phyloP scores from a whole-genome alignment of 2,888 invertebrate genomes.

The Tetramorium bicarinatum region DNA sequence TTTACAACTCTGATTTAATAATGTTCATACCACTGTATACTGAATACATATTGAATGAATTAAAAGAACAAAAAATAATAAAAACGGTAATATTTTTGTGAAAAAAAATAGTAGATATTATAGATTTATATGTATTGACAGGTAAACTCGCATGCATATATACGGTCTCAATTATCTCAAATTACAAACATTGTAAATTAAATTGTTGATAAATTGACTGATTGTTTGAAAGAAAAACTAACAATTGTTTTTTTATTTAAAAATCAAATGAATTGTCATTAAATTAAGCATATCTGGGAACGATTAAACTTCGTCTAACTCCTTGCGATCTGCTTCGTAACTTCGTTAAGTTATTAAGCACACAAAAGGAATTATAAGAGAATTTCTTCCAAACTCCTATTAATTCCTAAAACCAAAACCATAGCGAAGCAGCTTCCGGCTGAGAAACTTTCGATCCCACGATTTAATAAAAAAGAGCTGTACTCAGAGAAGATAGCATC shows the following conservation, averaged over 20 bases:
- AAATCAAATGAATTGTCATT: not conserved
- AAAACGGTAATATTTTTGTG: not conserved
- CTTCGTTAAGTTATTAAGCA: conserved; percentile 31
- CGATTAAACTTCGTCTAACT: conserved; percentile 31
- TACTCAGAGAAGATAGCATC: not conserved
- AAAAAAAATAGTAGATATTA: not conserved
- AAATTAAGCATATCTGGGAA: not conserved
- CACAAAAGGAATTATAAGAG: conserved; percentile 32
- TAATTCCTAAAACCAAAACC: conserved; percentile 33
- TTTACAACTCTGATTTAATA: not conserved
- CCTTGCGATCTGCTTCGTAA: conserved; percentile 24
- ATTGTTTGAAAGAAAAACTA: not conserved
- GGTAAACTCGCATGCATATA: not conserved
- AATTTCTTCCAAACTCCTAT: conserved; percentile 22
- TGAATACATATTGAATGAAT: not conserved
- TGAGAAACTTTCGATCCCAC: conserved; percentile 15
- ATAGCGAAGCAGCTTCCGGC: not conserved
- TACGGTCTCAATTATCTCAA: not conserved
- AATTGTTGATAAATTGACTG: not conserved
- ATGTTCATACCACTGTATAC: not conserved
- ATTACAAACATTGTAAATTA: not conserved
- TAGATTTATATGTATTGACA: not conserved
- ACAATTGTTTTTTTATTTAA: not conserved
- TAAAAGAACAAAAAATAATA: not conserved
- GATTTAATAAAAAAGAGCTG: not conserved